Evolutionary conservation across 2,113 vertebrate species (phyloP).

Genomic region (Oreochromis niloticus): DNA sequence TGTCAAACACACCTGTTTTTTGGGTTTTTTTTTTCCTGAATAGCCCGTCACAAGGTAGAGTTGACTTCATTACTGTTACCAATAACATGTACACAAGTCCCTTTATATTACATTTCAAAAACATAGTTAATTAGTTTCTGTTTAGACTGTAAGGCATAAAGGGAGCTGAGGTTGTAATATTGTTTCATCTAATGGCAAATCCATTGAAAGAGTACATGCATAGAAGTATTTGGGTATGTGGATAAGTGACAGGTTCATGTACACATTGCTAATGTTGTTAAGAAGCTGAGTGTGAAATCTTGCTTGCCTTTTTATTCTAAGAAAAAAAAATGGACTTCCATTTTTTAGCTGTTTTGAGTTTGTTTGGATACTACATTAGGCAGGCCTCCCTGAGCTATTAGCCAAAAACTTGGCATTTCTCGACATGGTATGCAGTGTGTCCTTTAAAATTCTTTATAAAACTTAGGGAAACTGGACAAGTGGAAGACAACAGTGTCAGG

Average conservation of each 20-base stretch:
- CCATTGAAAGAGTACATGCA: neutral
- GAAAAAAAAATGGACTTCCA: neutral
- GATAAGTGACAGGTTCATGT: neutral
- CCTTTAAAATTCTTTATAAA: neutral
- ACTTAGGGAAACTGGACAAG: neutral
- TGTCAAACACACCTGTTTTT: neutral
- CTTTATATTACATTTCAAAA: neutral
- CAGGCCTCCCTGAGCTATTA: neutral
- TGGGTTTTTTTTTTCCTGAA: neutral
- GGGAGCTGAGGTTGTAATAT: neutral
- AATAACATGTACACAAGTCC: neutral
- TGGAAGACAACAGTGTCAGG: neutral
- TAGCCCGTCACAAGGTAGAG: neutral
- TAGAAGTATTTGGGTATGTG: neutral
- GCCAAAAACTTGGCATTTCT: neutral
- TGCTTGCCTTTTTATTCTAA: neutral
- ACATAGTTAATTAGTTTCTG: neutral
- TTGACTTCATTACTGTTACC: neutral
- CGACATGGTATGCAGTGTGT: neutral
- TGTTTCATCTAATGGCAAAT: neutral
- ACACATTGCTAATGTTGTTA: neutral
- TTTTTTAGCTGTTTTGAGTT: neutral
- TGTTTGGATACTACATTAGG: neutral
- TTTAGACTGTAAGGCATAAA: neutral
- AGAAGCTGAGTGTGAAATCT: neutral